Evolutionary conservation across 2,113 vertebrate species (phyloP).

Genomic region (Oreamnos americanus): DNA sequence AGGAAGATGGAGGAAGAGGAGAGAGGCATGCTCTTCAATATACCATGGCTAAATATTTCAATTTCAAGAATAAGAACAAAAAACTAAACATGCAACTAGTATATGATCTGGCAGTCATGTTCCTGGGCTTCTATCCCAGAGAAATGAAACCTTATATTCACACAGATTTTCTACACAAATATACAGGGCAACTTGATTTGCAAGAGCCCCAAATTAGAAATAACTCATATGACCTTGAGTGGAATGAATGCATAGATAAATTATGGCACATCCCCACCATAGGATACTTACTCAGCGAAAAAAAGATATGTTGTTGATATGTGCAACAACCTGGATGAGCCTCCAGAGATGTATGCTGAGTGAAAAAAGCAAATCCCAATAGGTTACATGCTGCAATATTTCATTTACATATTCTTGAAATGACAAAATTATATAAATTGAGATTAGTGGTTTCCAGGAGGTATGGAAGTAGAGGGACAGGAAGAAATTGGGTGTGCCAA

Average conservation of each 20-base stretch:
- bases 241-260: not conserved
- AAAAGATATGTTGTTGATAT: not conserved
- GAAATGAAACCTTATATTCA: not conserved
- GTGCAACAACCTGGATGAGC: not conserved
- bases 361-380: not conserved
- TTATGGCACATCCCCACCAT: not conserved
- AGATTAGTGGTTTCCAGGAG: not conserved
- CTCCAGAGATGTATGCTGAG: not conserved
- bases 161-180: not conserved
- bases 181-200: not conserved
- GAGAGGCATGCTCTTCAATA: not conserved
- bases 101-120: not conserved
- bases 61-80: not conserved
- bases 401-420: not conserved
- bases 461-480: not conserved
- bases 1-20: not conserved
- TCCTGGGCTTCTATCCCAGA: not conserved
- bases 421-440: not conserved
- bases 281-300: not conserved
- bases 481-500: not conserved
- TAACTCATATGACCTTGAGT: not conserved
- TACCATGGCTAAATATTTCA: not conserved
- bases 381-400: not conserved
- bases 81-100: not conserved
- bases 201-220: not conserved